Conservation (phyloP, 2,797 vertebrate genomes). For the Lithobates sylvaticus region DNA sequence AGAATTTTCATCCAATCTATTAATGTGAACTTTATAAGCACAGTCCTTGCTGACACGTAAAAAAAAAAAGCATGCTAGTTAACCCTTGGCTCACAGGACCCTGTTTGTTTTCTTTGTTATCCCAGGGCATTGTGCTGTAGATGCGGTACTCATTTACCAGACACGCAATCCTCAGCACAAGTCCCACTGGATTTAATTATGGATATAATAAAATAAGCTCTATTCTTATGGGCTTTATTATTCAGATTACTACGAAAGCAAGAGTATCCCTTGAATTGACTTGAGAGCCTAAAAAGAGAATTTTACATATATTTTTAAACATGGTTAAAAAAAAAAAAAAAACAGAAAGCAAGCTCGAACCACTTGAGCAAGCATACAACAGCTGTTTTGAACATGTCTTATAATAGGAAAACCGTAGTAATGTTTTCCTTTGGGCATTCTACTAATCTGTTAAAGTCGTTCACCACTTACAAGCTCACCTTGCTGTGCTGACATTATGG, state of each 20-base stretch:
- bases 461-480: slow-evolving; percentile 47
- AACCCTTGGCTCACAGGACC: slow-evolving; percentile 10
- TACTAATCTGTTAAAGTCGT: slow-evolving; percentile 49
- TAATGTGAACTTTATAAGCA: slow-evolving; percentile 13
- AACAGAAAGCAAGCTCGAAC: slow-evolving; percentile 2
- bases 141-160: slow-evolving; percentile 9
- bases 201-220: slow-evolving; percentile 33
- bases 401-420: slow-evolving; percentile 50
- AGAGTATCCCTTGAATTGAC: not conserved
- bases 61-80: slow-evolving; percentile 16
- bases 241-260: slow-evolving; percentile 27
- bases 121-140: not conserved
- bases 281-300: not conserved
- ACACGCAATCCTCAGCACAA: slow-evolving; percentile 24
- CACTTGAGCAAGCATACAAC: slow-evolving; percentile 43
- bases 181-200: slow-evolving; percentile 25
- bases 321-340: not conserved
- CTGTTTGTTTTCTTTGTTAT: not conserved
- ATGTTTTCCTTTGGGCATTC: slow-evolving; percentile 44
- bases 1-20: slow-evolving; percentile 3
- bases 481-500: slow-evolving; percentile 40
- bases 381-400: slow-evolving; percentile 53
- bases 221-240: slow-evolving; percentile 11
- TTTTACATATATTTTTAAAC: not conserved
- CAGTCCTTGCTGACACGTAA: not conserved